These are phyloP conservation scores for Lineus longissimus DNA, from an alignment of 1,140 invertebrate species.

Conservation along the genomic window DNA sequence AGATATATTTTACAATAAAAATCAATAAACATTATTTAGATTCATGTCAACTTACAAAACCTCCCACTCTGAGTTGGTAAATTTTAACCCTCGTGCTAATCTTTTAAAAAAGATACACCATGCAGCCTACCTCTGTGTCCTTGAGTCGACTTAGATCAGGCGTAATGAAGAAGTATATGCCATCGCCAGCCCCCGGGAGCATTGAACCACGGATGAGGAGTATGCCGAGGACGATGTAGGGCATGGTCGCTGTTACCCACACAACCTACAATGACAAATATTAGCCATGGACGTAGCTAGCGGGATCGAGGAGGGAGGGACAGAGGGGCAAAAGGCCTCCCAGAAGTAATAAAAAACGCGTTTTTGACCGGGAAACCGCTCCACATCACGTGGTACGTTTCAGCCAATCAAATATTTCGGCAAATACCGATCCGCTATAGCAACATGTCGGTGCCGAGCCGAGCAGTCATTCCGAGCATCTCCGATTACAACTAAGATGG, in stretches of 20 bases:
- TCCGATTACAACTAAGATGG: too few species aligned
- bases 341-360: conserved; percentile 10
- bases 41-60: too few species aligned
- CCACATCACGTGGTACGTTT: too few species aligned
- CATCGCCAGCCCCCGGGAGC: conserved; percentile 71
- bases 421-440: too few species aligned
- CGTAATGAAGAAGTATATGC: conserved; percentile 69
- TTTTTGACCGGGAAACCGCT: background rate
- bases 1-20: too few species aligned
- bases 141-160: conserved; percentile 29
- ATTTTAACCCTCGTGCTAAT: too few species aligned
- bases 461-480: too few species aligned
- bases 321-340: background rate
- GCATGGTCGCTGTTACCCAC: conserved; percentile 91
- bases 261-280: conserved; percentile 68
- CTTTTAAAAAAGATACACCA: background rate
- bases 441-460: too few species aligned
- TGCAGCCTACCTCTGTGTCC: conserved; percentile 41
- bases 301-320: background rate
- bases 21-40: too few species aligned
- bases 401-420: too few species aligned
- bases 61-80: too few species aligned
- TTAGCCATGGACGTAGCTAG: too few species aligned
- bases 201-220: conserved; percentile 80
- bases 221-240: conserved; percentile 85